Percentiles rank a stretch among this genome's conserved stretches.
phyloP scores from a whole-genome alignment of 2,888 invertebrate species.

The Hedychridium roseum region DNA sequence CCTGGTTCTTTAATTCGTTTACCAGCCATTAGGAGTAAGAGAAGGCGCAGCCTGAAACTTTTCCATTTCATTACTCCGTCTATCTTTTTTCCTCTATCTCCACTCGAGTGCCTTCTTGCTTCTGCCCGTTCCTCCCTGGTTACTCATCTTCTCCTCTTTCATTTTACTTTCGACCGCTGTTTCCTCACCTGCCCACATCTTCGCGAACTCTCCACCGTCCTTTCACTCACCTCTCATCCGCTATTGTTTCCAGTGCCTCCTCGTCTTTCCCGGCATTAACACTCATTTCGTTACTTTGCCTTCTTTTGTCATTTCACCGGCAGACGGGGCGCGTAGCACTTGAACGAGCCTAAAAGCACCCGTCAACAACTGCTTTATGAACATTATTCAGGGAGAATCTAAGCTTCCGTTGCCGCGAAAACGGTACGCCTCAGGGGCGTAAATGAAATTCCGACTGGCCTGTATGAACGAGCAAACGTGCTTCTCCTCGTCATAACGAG shows the following conservation, averaged over 20 bases:
- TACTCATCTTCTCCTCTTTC: too few species aligned
- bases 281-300: slow-evolving; percentile 58
- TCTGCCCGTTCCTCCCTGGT: too few species aligned
- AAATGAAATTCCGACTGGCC: too few species aligned
- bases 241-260: neutral
- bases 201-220: slow-evolving; percentile 15
- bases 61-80: slow-evolving; percentile 59
- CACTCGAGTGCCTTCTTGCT: neutral
- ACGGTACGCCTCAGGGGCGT: too few species aligned
- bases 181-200: too few species aligned
- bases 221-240: neutral
- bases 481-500: too few species aligned
- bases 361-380: too few species aligned
- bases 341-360: slow-evolving; percentile 16
- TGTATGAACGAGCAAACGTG: too few species aligned
- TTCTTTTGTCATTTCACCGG: slow-evolving; percentile 36
- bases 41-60: slow-evolving; percentile 52
- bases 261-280: slow-evolving; percentile 23
- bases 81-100: slow-evolving; percentile 28
- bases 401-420: too few species aligned
- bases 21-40: slow-evolving; percentile 52
- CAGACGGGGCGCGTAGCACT: slow-evolving; percentile 14
- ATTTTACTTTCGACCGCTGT: too few species aligned
- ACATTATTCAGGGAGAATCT: too few species aligned
- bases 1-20: slow-evolving; percentile 60